Conservation (phyloP, 53 echinoderm and acorn worm genomes). For the Luidia sarsii region DNA sequence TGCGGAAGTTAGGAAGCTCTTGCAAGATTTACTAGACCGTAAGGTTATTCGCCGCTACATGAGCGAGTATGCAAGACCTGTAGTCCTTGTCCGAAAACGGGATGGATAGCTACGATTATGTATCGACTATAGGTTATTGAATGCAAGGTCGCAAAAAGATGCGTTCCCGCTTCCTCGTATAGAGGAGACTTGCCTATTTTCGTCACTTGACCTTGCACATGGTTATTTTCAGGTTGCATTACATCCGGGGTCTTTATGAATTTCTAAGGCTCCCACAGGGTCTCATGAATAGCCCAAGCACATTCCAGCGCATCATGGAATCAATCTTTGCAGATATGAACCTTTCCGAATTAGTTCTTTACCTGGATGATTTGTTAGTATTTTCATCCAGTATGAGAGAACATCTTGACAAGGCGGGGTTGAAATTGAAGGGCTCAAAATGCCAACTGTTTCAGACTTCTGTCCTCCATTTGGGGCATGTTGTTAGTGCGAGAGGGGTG, state of each 20-base stretch:
- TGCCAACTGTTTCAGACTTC: not conserved
- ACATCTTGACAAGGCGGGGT: not conserved
- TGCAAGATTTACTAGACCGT: constrained; percentile 23
- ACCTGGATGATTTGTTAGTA: constrained; percentile 17
- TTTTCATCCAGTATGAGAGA: not conserved
- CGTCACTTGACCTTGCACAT: constrained; percentile 34
- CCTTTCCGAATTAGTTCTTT: not conserved
- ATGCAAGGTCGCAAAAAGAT: constrained; percentile 25
- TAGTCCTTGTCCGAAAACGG: constrained; percentile 48
- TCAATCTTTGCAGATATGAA: constrained; percentile 29
- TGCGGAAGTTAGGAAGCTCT: constrained; percentile 7
- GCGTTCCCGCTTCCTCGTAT: constrained; percentile 49
- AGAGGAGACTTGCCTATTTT: constrained; percentile 23
- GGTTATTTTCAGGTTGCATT: constrained; percentile 55
- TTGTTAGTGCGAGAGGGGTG: not conserved
- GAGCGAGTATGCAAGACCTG: constrained; percentile 22
- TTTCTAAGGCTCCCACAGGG: constrained; percentile 34
- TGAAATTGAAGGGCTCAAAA: constrained; percentile 10
- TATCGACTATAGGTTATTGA: constrained; percentile 43
- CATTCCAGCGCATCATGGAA: constrained; percentile 36
- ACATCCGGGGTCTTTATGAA: constrained; percentile 8
- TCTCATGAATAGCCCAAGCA: constrained; percentile 41
- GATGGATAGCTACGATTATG: constrained; percentile 42
- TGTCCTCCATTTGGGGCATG: constrained; percentile 3
- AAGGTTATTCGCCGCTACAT: not conserved